These are phyloP conservation scores for Fissipunctia ypsillon DNA, from an alignment of 2,888 invertebrate species.

Conservation along the genomic window DNA sequence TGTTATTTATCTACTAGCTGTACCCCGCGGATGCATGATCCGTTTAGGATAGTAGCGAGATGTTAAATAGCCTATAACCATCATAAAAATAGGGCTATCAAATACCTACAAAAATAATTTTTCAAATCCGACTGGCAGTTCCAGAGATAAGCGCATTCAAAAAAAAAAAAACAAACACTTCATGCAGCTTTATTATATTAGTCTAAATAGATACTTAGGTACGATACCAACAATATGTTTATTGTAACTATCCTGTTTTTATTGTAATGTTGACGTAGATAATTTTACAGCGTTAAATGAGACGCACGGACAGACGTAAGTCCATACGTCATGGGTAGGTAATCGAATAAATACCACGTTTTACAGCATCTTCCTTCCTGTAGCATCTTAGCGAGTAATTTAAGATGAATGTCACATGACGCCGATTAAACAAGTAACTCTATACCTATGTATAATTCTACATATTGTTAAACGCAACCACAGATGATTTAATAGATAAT, in stretches of 20 bases:
- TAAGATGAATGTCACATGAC: conserved; percentile 12
- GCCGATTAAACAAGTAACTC: background rate
- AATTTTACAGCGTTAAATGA: background rate
- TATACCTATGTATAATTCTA: background rate
- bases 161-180: background rate
- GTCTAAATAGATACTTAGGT: background rate
- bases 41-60: background rate
- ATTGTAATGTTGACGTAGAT: conserved; percentile 31
- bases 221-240: background rate
- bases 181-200: background rate
- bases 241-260: conserved; percentile 10
- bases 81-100: background rate
- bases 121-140: background rate
- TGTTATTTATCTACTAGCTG: background rate
- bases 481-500: background rate
- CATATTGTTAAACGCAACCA: background rate
- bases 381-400: conserved; percentile 8
- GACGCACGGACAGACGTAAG: conserved; percentile 23
- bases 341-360: conserved; percentile 45
- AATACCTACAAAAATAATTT: background rate
- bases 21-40: background rate
- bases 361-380: conserved; percentile 24
- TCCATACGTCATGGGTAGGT: conserved; percentile 28
- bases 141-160: background rate
- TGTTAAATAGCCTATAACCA: background rate